Evolutionary conservation across 2,888 invertebrate species (phyloP).

Genomic region (Xylota segnis): DNA sequence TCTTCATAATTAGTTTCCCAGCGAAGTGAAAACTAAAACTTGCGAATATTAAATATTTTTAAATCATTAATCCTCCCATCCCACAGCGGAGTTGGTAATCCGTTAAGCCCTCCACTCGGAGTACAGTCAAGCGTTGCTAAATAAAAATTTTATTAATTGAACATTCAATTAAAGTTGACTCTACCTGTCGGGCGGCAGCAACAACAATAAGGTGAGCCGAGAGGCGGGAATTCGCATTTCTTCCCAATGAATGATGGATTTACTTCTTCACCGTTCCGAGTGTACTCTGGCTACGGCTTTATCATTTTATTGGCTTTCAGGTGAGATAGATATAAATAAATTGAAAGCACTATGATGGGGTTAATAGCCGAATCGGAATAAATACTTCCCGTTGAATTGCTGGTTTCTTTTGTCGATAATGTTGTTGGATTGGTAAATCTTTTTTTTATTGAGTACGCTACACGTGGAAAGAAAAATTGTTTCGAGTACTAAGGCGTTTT

Average conservation of each 20-base stretch:
- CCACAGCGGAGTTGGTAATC: neutral
- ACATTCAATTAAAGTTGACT: constrained; percentile 34
- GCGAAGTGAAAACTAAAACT: neutral
- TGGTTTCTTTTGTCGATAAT: neutral
- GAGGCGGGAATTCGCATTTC: constrained; percentile 16
- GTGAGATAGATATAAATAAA: constrained; percentile 18
- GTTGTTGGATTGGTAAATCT: constrained; percentile 3
- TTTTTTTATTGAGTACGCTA: neutral
- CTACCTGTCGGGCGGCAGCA: neutral
- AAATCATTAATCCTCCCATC: constrained; percentile 14
- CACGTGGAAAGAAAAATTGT: constrained; percentile 14
- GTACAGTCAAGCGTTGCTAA: neutral
- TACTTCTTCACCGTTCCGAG: constrained; percentile 1
- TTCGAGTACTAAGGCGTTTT: constrained; percentile 3
- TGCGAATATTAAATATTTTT: neutral
- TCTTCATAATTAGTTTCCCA: neutral
- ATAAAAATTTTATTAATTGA: constrained; percentile 36
- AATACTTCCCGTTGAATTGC: constrained; percentile 27
- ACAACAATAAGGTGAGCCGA: neutral
- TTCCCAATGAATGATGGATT: constrained; percentile 33
- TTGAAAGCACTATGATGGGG: constrained; percentile 37
- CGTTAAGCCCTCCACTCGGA: constrained; percentile 14
- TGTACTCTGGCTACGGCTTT: constrained; percentile 5
- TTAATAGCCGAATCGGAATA: constrained; percentile 38
- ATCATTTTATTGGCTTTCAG: constrained; percentile 9